Evolutionary conservation across 1,140 invertebrate species (phyloP).

Genomic region (Papilio aristodemus): DNA sequence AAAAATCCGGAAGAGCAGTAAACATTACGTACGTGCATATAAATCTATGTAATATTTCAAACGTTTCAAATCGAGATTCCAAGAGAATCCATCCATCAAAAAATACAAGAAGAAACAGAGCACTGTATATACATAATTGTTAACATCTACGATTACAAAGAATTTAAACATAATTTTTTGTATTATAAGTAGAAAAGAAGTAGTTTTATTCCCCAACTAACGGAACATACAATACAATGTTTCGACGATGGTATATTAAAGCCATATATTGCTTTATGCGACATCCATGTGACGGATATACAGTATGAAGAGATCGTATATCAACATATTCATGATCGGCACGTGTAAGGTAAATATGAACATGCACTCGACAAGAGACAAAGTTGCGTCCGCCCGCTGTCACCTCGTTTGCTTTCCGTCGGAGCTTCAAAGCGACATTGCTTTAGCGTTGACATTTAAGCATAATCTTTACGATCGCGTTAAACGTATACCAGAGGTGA

Average conservation of each 20-base stretch:
- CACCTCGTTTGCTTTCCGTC: constrained; percentile 9
- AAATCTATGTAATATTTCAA: too few species aligned
- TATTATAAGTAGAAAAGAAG: too few species aligned
- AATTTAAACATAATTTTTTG: too few species aligned
- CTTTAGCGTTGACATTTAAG: constrained; percentile 6
- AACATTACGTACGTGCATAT: too few species aligned
- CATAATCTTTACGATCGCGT: constrained; percentile 4
- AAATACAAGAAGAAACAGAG: too few species aligned
- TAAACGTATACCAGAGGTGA: neutral
- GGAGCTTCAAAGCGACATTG: neutral
- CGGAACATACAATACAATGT: neutral
- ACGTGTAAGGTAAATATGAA: constrained; percentile 27
- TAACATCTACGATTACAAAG: too few species aligned
- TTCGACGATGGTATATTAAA: neutral
- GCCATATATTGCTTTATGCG: neutral
- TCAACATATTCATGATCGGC: constrained; percentile 29
- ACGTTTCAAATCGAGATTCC: too few species aligned
- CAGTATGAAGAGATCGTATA: neutral
- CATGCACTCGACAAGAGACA: constrained; percentile 21
- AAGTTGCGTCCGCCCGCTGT: constrained; percentile 20
- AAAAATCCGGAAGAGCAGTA: too few species aligned
- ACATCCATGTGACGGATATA: constrained; percentile 10
- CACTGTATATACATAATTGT: too few species aligned
- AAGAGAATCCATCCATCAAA: too few species aligned
- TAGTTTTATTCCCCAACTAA: too few species aligned